Evolutionary conservation across 2,797 vertebrate genomes (phyloP), one percentile per base, ranked within the genome.

Genomic region (Eulemur coronatus): DNA sequence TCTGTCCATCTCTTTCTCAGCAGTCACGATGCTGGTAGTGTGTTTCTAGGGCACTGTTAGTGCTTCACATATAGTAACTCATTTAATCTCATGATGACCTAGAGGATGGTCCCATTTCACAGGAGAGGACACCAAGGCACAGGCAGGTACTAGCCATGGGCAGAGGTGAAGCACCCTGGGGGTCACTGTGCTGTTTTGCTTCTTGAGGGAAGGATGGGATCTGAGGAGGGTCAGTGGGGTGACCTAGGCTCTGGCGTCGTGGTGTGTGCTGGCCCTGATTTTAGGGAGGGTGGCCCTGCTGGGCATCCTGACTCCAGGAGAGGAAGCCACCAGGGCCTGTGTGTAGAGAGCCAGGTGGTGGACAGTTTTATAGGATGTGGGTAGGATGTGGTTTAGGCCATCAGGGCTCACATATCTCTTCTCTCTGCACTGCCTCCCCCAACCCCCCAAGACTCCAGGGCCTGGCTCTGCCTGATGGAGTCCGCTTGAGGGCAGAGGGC

Each of bases 1-100:
- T 75, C 38, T n/a, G 57, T 50, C 57, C 57, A 10, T 38, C 33
- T 33, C 43, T 67, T 76, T 81, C 88, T 69, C 48, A 75, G 61
- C 22, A 15, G 73, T 70, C 20, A 33, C 50, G 5, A 18, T 20
- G 3, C 46, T 55, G 55, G 30, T 7, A 30, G 30, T 63, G 1
- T 17, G 18, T 65, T 79, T 73, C 20, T 38, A 43, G 48, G 41
- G 38, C 48, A 4, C 26, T 0, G 1, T 38, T 76, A 11, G 50
- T 0, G 4, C n/a, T 35, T 17, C 38, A 1, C 1, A 0, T 38
- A 9, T 15, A 30, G 24, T 15, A 30, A 22, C 43, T 75, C 35
- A 18, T 59, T 63, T 59, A 15, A 75, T 67, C 13, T 38, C 3
- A 2, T 0, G 33, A 8, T 1, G 33, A 41, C 43, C 38, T 67